A percentile compares a stretch with the other conserved stretches of the same genome.
Evolutionary conservation across 2,797 vertebrate genomes (phyloP).

Genomic region (Onychomys leucogaster): DNA sequence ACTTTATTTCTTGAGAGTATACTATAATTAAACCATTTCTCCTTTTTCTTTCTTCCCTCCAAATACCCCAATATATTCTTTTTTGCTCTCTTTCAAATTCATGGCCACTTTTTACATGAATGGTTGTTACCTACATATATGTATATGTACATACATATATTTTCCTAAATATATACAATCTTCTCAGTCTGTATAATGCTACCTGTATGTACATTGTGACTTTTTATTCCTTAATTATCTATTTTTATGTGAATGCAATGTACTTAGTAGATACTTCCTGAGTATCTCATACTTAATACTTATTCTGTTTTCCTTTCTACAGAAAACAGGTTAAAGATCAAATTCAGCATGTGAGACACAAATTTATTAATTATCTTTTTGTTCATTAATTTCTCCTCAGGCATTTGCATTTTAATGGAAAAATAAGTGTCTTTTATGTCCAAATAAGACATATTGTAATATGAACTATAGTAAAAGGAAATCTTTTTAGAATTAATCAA

Average conservation of each 20-base stretch:
- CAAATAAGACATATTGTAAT: background rate
- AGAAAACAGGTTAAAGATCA: background rate
- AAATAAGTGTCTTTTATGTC: background rate
- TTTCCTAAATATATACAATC: background rate
- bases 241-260: background rate
- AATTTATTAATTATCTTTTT: background rate
- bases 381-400: background rate
- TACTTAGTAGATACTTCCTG: background rate
- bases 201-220: background rate
- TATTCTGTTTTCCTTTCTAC: conserved; percentile 8
- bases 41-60: background rate
- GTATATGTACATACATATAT: background rate
- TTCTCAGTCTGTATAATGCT: background rate
- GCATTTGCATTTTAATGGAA: conserved; percentile 11
- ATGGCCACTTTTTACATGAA: background rate
- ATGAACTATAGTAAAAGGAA: background rate
- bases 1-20: background rate
- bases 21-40: background rate
- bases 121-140: background rate
- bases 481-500: conserved; percentile 22
- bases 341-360: conserved; percentile 7
- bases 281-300: background rate
- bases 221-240: background rate
- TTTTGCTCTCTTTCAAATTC: background rate
- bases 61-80: background rate